These are phyloP conservation scores for Smutsia temminckii DNA, from an alignment of 2,797 vertebrate species.

Conservation along the genomic window DNA sequence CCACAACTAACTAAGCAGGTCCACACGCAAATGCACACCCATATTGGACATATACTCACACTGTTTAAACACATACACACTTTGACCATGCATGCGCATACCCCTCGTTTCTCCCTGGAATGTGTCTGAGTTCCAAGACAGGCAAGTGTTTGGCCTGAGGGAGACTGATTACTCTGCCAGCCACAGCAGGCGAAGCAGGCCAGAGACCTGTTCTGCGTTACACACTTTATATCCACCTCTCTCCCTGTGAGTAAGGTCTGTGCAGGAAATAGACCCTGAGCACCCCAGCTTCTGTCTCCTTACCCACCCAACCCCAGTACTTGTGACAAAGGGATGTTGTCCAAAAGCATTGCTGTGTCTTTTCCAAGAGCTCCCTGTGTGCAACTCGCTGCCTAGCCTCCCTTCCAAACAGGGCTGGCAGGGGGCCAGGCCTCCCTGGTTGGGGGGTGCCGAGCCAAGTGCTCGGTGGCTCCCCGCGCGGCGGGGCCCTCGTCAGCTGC, in stretches of 20 bases:
- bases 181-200: neutral
- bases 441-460: neutral
- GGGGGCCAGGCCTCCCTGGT: constrained; percentile 11
- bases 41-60: too few species aligned
- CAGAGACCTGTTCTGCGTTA: constrained; percentile 61
- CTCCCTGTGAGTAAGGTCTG: constrained; percentile 53
- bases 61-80: neutral
- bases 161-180: neutral
- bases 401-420: constrained; percentile 40
- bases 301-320: neutral
- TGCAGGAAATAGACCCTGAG: constrained; percentile 53
- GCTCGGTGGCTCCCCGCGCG: neutral
- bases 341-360: constrained; percentile 60
- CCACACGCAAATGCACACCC: neutral
- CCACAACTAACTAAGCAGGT: neutral
- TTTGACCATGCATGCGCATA: neutral
- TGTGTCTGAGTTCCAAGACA: neutral
- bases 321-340: neutral
- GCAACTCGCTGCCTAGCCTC: neutral
- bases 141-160: neutral
- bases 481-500: constrained; percentile 40
- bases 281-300: neutral
- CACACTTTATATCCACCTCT: constrained; percentile 33
- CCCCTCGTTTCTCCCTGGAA: neutral
- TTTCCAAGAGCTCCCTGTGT: constrained; percentile 52